Percentiles rank a stretch among this genome's conserved stretches.
These are phyloP conservation scores for Gallirallus australis DNA, from an alignment of 2,797 vertebrate genomes.

Conservation along the genomic window DNA sequence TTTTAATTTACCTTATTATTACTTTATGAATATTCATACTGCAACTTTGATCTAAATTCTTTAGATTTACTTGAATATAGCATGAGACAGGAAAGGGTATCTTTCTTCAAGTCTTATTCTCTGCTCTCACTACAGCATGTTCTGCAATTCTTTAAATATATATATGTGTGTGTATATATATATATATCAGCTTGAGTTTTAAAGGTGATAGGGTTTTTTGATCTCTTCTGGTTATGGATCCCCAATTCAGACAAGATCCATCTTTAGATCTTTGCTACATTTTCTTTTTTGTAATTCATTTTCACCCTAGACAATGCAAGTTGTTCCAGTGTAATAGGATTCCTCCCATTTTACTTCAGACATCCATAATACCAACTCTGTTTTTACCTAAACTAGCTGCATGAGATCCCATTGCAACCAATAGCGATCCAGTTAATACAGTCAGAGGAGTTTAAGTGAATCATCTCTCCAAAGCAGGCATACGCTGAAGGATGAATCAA, in stretches of 20 bases:
- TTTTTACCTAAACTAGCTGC: neutral
- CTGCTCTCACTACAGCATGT: neutral
- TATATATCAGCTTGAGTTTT: neutral
- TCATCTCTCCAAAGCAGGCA: neutral
- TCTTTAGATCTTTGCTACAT: neutral
- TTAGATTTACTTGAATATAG: neutral
- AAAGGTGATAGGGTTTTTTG: neutral
- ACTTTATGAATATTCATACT: neutral
- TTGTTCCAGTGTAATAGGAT: neutral
- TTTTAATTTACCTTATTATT: neutral
- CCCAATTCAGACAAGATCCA: neutral
- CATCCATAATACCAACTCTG: neutral
- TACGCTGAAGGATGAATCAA: neutral
- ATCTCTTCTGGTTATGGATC: neutral
- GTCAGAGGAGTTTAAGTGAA: neutral
- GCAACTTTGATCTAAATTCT: neutral
- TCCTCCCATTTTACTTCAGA: neutral
- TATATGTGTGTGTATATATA: no score
- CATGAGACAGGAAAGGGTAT: neutral
- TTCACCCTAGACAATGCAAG: neutral
- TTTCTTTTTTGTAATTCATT: neutral
- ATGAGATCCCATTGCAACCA: neutral
- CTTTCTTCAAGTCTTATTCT: neutral
- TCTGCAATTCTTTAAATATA: neutral
- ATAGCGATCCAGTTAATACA: neutral